A percentile compares a stretch with the other conserved stretches of the same genome.
These are phyloP conservation scores for Eristalinus aeneus DNA, from an alignment of 2,888 invertebrate genomes.

Conservation along the genomic window DNA sequence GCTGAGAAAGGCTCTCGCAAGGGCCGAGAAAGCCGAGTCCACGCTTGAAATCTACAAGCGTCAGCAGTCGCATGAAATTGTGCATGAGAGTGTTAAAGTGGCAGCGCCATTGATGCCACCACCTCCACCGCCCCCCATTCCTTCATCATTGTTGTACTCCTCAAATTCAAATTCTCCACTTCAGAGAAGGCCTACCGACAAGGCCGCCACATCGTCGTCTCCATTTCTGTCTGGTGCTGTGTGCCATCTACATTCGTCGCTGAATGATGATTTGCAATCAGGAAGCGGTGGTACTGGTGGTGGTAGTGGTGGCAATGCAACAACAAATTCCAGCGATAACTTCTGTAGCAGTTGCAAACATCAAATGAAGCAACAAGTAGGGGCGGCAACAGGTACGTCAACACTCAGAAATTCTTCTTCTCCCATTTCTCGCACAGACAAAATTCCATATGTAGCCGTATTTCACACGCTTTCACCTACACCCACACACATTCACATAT, in stretches of 20 bases:
- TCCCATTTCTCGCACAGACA: conserved; percentile 23
- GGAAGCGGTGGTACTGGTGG: conserved; percentile 35
- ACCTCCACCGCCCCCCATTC: conserved; percentile 78
- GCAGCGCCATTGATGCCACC: conserved; percentile 78
- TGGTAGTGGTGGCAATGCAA: conserved; percentile 71
- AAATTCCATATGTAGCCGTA: neutral
- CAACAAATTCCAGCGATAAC: conserved; percentile 47
- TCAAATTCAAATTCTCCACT: conserved; percentile 52
- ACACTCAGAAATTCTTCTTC: conserved; percentile 55
- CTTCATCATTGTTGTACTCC: conserved; percentile 77
- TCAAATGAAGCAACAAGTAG: conserved; percentile 78
- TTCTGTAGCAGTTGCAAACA: conserved; percentile 74
- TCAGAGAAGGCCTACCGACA: conserved; percentile 45
- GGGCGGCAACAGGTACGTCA: conserved; percentile 80
- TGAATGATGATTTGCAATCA: conserved; percentile 75
- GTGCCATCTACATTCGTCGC: conserved; percentile 68
- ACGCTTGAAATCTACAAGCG: conserved; percentile 77
- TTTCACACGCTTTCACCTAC: conserved; percentile 22
- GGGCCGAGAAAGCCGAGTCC: conserved; percentile 82
- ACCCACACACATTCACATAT: conserved; percentile 3
- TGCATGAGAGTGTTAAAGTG: conserved; percentile 72
- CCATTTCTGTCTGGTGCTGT: conserved; percentile 39
- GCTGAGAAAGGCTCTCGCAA: conserved; percentile 81
- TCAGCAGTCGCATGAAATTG: conserved; percentile 65
- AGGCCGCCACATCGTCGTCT: conserved; percentile 44